These are phyloP conservation scores for Heterodera carotae DNA, from an alignment of 1,140 invertebrate species.

Conservation along the genomic window DNA sequence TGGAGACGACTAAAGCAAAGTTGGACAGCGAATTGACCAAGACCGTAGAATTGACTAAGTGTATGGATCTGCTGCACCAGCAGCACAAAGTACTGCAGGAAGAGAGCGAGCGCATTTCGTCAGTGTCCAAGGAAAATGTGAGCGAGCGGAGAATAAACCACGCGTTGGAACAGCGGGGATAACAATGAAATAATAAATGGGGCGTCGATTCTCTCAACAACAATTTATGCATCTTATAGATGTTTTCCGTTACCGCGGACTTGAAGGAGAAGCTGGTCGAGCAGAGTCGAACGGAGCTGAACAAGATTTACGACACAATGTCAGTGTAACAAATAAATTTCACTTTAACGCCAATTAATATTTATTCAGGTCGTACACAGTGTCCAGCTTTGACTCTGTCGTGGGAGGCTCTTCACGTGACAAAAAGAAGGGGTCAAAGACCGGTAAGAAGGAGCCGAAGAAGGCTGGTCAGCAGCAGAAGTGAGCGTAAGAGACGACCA, in stretches of 20 bases:
- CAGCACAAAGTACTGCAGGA: neutral
- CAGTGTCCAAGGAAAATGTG: neutral
- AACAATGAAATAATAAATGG: no score
- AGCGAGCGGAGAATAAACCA: neutral
- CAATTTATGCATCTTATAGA: no score
- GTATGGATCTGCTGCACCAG: neutral
- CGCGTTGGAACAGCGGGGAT: no score
- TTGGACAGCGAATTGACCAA: neutral
- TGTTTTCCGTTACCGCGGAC: no score
- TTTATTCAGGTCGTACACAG: neutral
- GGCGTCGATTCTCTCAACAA: no score
- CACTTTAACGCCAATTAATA: neutral
- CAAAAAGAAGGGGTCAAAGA: neutral
- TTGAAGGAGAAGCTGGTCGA: neutral
- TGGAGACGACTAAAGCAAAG: neutral
- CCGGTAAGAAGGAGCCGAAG: neutral
- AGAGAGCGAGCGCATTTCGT: neutral
- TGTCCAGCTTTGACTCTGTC: neutral
- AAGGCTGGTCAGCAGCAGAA: neutral
- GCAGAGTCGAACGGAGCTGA: conserved; percentile 1
- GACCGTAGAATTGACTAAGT: neutral
- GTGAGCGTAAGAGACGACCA: neutral
- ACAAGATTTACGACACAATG: conserved; percentile 2
- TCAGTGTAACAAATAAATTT: neutral
- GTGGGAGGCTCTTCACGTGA: neutral